Conservation (phyloP, 64 coral and sea anemone genomes). For the Montipora capricornis region DNA sequence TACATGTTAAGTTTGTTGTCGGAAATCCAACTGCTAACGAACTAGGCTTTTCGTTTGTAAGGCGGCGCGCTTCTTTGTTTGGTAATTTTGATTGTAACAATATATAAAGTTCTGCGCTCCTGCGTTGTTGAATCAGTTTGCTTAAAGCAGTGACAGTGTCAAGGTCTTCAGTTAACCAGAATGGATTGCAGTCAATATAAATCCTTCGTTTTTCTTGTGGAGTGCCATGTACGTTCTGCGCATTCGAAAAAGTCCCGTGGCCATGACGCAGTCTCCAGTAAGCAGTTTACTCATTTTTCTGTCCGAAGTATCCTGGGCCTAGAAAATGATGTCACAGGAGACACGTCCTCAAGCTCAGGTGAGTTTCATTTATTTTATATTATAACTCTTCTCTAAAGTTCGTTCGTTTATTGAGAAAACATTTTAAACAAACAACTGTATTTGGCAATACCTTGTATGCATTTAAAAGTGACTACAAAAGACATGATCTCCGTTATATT, state of each 20-base stretch:
- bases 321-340: background rate
- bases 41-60: background rate
- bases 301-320: conserved; percentile 3
- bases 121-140: background rate
- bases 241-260: background rate
- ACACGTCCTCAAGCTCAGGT: background rate
- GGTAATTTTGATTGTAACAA: background rate
- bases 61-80: background rate
- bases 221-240: background rate
- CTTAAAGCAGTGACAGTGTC: background rate
- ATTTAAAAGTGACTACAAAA: too few species aligned
- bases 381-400: background rate
- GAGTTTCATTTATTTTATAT: background rate
- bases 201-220: background rate
- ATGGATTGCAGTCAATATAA: background rate
- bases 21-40: background rate
- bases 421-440: background rate
- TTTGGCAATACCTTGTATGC: too few species aligned
- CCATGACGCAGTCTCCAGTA: background rate
- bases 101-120: background rate
- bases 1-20: too few species aligned
- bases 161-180: background rate
- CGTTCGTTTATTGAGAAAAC: background rate
- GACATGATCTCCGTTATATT: too few species aligned
- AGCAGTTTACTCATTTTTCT: background rate